These are phyloP conservation scores for Hiodon alosoides DNA, from an alignment of 2,113 vertebrate species.

Conservation along the genomic window DNA sequence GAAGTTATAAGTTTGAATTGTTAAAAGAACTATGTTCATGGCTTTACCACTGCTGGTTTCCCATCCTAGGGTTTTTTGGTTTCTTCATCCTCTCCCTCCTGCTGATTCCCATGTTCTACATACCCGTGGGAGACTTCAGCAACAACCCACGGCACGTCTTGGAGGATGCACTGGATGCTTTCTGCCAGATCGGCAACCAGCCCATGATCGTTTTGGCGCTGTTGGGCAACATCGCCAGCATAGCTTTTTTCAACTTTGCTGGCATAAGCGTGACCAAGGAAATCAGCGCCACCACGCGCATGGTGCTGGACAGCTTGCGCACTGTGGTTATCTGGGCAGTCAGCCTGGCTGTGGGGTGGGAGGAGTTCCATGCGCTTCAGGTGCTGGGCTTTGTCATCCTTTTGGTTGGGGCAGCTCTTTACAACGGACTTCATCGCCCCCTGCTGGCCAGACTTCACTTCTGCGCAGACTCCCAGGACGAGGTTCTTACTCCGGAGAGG, in stretches of 20 bases:
- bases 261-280: constrained; percentile 94
- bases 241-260: constrained; percentile 94
- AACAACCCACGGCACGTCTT: constrained; percentile 65
- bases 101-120: constrained; percentile 87
- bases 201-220: constrained; percentile 79
- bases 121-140: constrained; percentile 66
- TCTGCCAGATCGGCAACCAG: constrained; percentile 79
- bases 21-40: not conserved
- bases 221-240: constrained; percentile 84
- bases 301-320: constrained; percentile 92
- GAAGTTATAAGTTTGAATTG: too few relatives aligned
- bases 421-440: constrained; percentile 79
- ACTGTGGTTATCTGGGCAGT: constrained; percentile 83
- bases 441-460: constrained; percentile 60
- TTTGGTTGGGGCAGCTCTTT: constrained; percentile 71
- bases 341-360: constrained; percentile 83
- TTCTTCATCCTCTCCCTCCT: constrained; percentile 78
- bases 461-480: not conserved
- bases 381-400: constrained; percentile 81
- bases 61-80: constrained; percentile 75
- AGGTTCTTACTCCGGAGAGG: constrained; percentile 50
- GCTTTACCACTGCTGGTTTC: not conserved
- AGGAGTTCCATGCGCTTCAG: constrained; percentile 77
- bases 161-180: constrained; percentile 81
- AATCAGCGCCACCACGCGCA: constrained; percentile 90